These are phyloP conservation scores for Brachionichthys hirsutus DNA, from an alignment of 2,113 vertebrate genomes.

Conservation along the genomic window DNA sequence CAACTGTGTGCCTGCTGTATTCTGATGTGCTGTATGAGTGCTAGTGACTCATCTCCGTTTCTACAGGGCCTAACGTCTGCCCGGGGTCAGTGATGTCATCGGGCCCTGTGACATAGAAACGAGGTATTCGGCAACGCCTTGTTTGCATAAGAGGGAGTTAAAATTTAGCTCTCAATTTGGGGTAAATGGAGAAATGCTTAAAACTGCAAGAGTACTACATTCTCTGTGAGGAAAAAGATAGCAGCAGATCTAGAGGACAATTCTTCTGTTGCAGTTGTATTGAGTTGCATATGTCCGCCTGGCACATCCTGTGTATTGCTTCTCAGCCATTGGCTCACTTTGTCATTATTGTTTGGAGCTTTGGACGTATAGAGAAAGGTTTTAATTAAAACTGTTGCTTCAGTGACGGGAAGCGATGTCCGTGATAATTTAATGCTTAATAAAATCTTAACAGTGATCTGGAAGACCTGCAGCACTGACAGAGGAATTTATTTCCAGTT, in stretches of 20 bases:
- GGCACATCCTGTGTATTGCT: no score
- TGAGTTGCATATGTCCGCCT: background rate
- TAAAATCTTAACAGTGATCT: no score
- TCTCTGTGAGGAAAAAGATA: no score
- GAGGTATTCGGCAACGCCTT: slow-evolving; percentile 12
- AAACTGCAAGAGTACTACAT: background rate
- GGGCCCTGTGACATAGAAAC: slow-evolving; percentile 10
- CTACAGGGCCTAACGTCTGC: slow-evolving; percentile 35
- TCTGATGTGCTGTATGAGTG: slow-evolving; percentile 22
- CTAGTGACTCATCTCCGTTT: slow-evolving; percentile 56
- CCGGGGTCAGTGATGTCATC: slow-evolving; percentile 59
- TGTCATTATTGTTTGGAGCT: no score
- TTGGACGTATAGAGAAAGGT: no score
- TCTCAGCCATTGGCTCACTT: no score
- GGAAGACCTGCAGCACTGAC: no score
- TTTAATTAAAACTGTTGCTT: no score
- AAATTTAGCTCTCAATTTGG: background rate
- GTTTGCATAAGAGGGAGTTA: background rate
- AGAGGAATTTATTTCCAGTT: no score
- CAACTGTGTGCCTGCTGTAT: slow-evolving; percentile 41
- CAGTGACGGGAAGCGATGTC: no score
- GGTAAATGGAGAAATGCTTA: background rate
- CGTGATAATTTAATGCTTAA: no score
- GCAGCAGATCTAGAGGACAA: no score
- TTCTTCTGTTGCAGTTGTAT: background rate